Evolutionary conservation across 2,797 vertebrate species (phyloP), one percentile per base, ranked within the genome.

Genomic region (Lycodopsis pacificus): DNA sequence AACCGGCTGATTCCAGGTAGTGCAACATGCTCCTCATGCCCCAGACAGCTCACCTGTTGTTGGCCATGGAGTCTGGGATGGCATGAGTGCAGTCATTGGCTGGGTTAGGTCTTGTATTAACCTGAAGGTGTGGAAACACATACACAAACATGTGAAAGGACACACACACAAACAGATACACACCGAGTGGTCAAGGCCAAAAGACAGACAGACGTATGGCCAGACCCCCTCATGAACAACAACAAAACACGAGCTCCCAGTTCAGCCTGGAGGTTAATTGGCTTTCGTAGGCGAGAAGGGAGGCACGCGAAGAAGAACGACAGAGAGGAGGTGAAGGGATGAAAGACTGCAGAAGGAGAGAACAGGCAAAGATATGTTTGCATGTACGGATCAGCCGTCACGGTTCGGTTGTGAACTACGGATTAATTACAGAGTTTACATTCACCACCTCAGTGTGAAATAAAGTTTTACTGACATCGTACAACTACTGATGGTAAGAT

Each of bases 71-170:
- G 80, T 99, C 97, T 11, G 96, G 92, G 73, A 95, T 92, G 17
- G 94, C 93, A 0, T 95, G 91, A 72, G 91, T 90, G 84, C 95
- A 95, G 89, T 96, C 96, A 85, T 95, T 96, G 90, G 95, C 95
- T 71, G 97, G 93, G 85, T 95, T 97, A 0, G 96, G 95, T 80
- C 97, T 95, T 0, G 98, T 99, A 91, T 98, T 99, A 88, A 99
- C 98, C 98, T 99, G 93, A 77, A 77, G 83, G 69, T 66, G 61
- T 32, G 34, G 46, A 84, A 70, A 73, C 22, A 71, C 27, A 83
- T 4, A 76, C 17, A 56, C 20, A 67, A 13, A 76, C 44, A 86
- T 27, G 73, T 70, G 46, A 83, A 48, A 76, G 34, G 19, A 76
- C 27, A 75, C 27, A 75, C 15, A 54, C 19, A 66, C 38, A 46